A percentile compares a stretch with the other conserved stretches of the same genome.
Evolutionary conservation across 2,888 invertebrate genomes (phyloP).

Genomic region (Periphyllus acericola): DNA sequence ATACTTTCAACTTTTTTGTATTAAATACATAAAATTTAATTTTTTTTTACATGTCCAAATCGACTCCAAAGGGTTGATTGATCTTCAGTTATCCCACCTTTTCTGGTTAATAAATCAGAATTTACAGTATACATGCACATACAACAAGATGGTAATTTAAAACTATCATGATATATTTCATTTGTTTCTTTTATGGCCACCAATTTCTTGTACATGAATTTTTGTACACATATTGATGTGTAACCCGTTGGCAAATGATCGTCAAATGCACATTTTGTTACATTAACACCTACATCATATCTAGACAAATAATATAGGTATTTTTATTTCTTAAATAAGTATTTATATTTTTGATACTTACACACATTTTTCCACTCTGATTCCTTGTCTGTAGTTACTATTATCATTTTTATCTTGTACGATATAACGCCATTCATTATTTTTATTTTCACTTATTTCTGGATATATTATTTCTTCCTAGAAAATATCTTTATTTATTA

Average conservation of each 20-base stretch:
- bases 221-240: constrained; percentile 72
- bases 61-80: not conserved
- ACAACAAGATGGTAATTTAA: constrained; percentile 80
- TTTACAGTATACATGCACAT: constrained; percentile 70
- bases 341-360: constrained; percentile 68
- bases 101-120: constrained; percentile 9
- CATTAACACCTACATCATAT: constrained; percentile 68
- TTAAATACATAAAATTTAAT: not conserved
- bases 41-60: not conserved
- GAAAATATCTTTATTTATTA: constrained; percentile 9
- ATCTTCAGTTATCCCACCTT: not conserved
- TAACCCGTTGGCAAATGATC: constrained; percentile 70
- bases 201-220: constrained; percentile 71
- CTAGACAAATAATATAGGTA: constrained; percentile 36
- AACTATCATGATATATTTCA: constrained; percentile 68
- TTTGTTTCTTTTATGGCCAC: constrained; percentile 70
- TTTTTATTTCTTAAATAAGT: not conserved
- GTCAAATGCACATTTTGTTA: constrained; percentile 68
- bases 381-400: constrained; percentile 76
- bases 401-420: constrained; percentile 69
- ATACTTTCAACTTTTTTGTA: no score
- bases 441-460: constrained; percentile 71
- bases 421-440: constrained; percentile 77
- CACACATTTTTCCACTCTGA: constrained; percentile 79
- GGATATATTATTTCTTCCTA: constrained; percentile 73